Base-by-base conservation (phyloP, 1,140 invertebrate species). In the Lerema accius region DNA sequence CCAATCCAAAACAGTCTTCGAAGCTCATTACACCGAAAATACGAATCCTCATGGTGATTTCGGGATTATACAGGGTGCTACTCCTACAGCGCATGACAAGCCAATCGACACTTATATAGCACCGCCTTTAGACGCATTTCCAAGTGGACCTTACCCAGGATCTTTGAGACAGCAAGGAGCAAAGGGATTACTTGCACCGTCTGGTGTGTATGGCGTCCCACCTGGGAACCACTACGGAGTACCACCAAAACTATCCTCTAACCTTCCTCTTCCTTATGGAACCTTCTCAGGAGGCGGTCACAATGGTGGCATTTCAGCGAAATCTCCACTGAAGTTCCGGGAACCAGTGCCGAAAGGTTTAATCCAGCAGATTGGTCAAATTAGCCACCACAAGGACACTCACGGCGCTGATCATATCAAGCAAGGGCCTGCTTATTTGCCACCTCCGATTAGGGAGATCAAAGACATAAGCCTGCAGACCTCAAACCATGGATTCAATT, bases 321-420 rank as follows among this genome's bases (percentile, higher is more conserved):
- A 91, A 80, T 84, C 91, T 23, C 94, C 94, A 0, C 91, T 95
- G 4, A 93, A 94, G 70, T 95, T 95, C 74, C 92, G 94, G 50
- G 94, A 95, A 19, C 92, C 93, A 0, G 93, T 96, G 1, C 95
- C 95, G 2, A 86, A 89, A 45, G 94, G 94, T 0, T 73, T 96
- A 0, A 82, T 95, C 0, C 91, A 94, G 65, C 92, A 93, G 10
- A 94, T 94, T 56, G 94, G 91, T 63, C 93, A 87, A 74, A 91
- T 76, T 13, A 92, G 92, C 0, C 91, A 91, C 49, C 91, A 93
- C n/a, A 92, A 92, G 64, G 92, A 93, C 68, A 63, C 73, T 15
- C 84, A 89, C 23, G 79, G 78, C 1, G 68, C 86, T n/a, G 86
- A 92, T 46, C 77, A 91, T 69, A 65, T 82, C 43, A 84, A 90